Evolutionary conservation across 2,113 vertebrate species (phyloP).

Genomic region (Grammomys dolichurus): DNA sequence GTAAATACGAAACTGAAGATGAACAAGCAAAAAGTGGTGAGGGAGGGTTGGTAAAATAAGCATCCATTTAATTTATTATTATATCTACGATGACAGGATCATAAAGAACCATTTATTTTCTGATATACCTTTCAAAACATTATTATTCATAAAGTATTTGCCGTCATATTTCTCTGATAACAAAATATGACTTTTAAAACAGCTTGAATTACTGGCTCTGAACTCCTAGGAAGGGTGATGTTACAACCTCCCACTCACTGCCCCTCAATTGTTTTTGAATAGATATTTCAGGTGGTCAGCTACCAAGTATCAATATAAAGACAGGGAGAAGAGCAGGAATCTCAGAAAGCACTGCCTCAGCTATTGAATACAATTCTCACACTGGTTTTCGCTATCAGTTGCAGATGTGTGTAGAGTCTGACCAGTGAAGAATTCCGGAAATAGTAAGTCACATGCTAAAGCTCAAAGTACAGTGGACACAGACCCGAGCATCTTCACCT

Average conservation of each 20-base stretch:
- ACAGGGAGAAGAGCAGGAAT: background rate
- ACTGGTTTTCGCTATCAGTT: background rate
- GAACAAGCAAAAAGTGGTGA: background rate
- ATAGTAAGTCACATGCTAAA: background rate
- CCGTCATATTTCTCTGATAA: slow-evolving; percentile 61
- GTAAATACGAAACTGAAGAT: background rate
- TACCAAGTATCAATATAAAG: background rate
- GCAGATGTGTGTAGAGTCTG: background rate
- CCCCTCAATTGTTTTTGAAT: background rate
- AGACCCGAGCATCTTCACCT: background rate
- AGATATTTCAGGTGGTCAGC: background rate
- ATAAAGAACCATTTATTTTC: slow-evolving; percentile 58
- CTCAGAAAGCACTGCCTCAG: background rate
- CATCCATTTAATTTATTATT: slow-evolving; percentile 52
- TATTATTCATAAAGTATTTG: slow-evolving; percentile 43
- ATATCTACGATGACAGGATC: slow-evolving; percentile 70
- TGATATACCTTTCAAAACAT: slow-evolving; percentile 44
- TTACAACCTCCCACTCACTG: background rate
- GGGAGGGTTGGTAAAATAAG: background rate
- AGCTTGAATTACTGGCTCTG: background rate
- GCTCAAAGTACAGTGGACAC: background rate
- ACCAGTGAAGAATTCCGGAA: background rate
- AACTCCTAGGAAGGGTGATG: background rate
- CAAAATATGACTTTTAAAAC: slow-evolving; percentile 73
- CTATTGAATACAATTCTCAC: background rate